phyloP scores from a whole-genome alignment of 1,140 invertebrate genomes.

The Trichonephila clavipes region DNA sequence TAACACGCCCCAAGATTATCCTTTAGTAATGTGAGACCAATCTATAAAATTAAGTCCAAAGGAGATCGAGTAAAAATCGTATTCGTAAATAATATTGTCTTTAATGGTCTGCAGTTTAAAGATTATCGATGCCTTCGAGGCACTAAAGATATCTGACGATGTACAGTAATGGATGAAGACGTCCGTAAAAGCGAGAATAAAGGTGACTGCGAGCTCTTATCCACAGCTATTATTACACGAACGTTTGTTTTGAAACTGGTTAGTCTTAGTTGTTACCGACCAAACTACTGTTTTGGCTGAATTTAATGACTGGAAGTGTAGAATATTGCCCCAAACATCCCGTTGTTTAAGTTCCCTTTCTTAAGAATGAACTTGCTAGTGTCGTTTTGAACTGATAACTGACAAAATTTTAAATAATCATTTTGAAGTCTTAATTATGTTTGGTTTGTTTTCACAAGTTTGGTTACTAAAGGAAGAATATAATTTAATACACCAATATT shows the following conservation, averaged over 20 bases:
- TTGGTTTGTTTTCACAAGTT: too few relatives aligned
- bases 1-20: slow-evolving; percentile 32
- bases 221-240: slow-evolving; percentile 8
- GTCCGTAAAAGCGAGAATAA: slow-evolving; percentile 60
- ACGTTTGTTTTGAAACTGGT: slow-evolving; percentile 29
- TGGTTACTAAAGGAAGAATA: too few relatives aligned
- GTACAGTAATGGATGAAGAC: slow-evolving; percentile 3
- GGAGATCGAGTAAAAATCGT: slow-evolving; percentile 16
- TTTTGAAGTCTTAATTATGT: too few relatives aligned
- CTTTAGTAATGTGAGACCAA: slow-evolving; percentile 15
- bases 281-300: slow-evolving; percentile 19
- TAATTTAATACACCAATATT: too few relatives aligned
- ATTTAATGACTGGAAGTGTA: slow-evolving; percentile 1
- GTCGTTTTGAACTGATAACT: too few relatives aligned
- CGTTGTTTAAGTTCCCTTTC: not conserved
- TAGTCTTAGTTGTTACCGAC: not conserved
- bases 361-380: too few relatives aligned
- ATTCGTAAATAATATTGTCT: slow-evolving; percentile 51
- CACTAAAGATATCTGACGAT: slow-evolving; percentile 59
- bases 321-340: not conserved
- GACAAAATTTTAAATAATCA: too few relatives aligned
- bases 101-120: slow-evolving; percentile 65
- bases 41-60: slow-evolving; percentile 52
- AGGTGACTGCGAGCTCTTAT: slow-evolving; percentile 9
- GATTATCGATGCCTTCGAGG: slow-evolving; percentile 41